Evolutionary conservation across 2,888 invertebrate species (phyloP), one percentile per base, ranked within the genome.

Genomic region (Hanleya hanleyi): DNA sequence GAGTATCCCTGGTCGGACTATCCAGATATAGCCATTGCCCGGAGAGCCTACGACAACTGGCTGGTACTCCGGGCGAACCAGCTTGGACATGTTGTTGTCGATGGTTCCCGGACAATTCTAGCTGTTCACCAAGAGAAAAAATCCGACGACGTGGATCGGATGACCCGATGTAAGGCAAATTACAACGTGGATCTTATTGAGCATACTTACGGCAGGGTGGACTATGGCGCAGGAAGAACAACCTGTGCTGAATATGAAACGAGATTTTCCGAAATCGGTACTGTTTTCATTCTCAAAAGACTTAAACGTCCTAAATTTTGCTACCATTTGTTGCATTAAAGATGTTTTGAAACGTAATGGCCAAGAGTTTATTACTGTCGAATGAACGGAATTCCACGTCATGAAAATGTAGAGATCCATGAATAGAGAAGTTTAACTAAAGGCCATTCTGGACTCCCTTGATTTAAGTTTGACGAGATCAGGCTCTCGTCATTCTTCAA

Each of bases 1-100:
- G 70, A 73, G 12, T 87, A 79, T 75, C 84, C 84, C 3, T 87
- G 86, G 87, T 76, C 76, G 37, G 77, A 77, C 32, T 80, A 86
- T 33, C 85, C 87, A 29, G 83, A 84, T 62, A 83, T 87, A 66
- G 84, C 86, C 41, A 82, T 87, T 57, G 86, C 86, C n/a, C 78
- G 85, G 18, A 68, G 80, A 29, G 87, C 86, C 0, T 87, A 86
- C 69, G 87, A 87, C 67, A 86, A 86, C 70, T 87, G 85, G 85
- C 73, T 87, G 15, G 84, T 87, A 0, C 79, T 78, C n/a, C 76
- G 84, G 68, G 73, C 84, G 1, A 75, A 81, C 7, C 78, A 81
- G 73, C 70, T 73, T 5, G 74, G 81, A n/a, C 74, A 81, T 18
- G 50, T 64, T 36, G 83, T 84, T 26, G 78, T 87, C 18, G 87